Conservation (phyloP, 2,888 invertebrate genomes). For the Lamellibrachia columna region DNA sequence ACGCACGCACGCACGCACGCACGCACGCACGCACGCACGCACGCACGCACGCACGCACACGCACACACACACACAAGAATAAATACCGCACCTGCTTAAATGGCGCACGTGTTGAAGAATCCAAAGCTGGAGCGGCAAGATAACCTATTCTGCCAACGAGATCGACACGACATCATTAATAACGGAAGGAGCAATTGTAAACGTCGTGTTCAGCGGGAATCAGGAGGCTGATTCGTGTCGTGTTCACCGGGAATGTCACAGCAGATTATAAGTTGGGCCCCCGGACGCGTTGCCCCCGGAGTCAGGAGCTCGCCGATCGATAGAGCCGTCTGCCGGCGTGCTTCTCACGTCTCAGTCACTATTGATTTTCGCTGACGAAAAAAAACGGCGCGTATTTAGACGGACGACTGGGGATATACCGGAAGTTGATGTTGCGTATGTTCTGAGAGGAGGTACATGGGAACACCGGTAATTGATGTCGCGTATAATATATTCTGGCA, state of each 20-base stretch:
- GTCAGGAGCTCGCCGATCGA: neutral
- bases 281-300: neutral
- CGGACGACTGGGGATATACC: neutral
- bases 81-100: neutral
- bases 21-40: too few relatives aligned
- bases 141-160: too few relatives aligned
- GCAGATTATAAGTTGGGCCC: neutral
- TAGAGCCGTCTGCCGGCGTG: neutral
- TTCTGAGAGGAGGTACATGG: neutral
- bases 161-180: too few relatives aligned
- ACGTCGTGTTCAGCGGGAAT: neutral
- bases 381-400: neutral
- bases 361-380: neutral
- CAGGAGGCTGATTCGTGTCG: neutral
- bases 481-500: neutral
- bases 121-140: too few relatives aligned
- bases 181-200: too few relatives aligned
- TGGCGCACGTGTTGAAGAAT: neutral
- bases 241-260: neutral
- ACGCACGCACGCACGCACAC: too few relatives aligned
- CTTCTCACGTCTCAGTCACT: neutral
- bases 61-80: neutral
- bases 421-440: neutral
- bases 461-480: slow-evolving; percentile 1
- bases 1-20: too few relatives aligned